Evolutionary conservation across 1,140 invertebrate species (phyloP), one percentile per base, ranked within the genome.

Genomic region (Manduca sexta): DNA sequence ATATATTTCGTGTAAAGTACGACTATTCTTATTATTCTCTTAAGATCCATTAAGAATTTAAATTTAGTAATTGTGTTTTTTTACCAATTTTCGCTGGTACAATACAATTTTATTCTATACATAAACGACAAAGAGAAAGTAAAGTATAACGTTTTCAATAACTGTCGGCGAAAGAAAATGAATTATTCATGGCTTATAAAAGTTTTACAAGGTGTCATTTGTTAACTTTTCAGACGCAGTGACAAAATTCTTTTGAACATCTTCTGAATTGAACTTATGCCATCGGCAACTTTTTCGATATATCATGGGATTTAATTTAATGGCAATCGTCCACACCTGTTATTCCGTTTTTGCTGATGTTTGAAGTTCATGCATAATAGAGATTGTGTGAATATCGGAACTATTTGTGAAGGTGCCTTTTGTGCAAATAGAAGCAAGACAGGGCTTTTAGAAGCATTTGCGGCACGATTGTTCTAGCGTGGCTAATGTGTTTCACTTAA

Each of bases 221-320:
- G 45, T 40, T 48, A 44, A 56, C 45, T 51, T 56, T 47, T 34
- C 26, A 51, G 45, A 43, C 15, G 49, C 18, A 44, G 37, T 48
- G 33, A 51, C 40, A 37, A 51, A 56, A 48, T 47, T 52, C 45
- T 35, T 21, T 31, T 12, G 39, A 56, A 39, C 48, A 50, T 43
- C 30, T 29, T 18, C 18, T 33, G 43, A 41, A 49, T 37, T 50
- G 48, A 56, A 31, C 37, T 37, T 38, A 38, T 16, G 30, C 42
- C 45, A 26, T 49, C 35, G 10, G 16, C 13, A 56, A 51, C 39
- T 56, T 56, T 48, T 51, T 39, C 54, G 26, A 56, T 56, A 47
- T 48, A 39, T 56, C 45, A 56, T 51, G 11, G 44, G 33, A 47
- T 47, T 44, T 43, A 49, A 51, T 40, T 39, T 34, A 33, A 51